Evolutionary conservation across 2,888 invertebrate genomes (phyloP).

Genomic region (Pandemis cinnamomeana): DNA sequence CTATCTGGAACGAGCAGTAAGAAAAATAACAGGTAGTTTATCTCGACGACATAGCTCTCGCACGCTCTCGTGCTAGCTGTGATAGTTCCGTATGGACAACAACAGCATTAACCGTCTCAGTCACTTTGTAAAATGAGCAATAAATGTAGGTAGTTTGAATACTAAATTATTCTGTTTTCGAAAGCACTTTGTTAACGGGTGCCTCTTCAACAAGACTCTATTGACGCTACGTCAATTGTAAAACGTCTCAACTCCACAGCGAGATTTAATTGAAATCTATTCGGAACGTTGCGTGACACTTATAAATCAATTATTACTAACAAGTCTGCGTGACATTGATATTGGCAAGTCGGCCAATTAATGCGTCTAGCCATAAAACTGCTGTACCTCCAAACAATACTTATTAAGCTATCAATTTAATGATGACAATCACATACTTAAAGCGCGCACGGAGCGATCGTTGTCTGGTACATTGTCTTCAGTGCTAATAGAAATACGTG

Average conservation of each 20-base stretch:
- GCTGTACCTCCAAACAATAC: background rate
- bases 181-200: background rate
- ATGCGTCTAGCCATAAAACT: background rate
- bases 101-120: too few species aligned
- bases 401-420: constrained; percentile 4
- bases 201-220: background rate
- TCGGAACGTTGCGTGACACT: background rate
- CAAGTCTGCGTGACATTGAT: background rate
- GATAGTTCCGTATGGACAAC: too few species aligned
- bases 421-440: background rate
- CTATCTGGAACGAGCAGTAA: too few species aligned
- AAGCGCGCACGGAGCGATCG: background rate
- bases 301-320: background rate
- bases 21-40: too few species aligned
- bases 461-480: constrained; percentile 18
- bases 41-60: too few species aligned
- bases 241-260: background rate
- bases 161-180: background rate
- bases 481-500: background rate
- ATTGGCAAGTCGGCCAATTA: constrained; percentile 2
- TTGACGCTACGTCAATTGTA: background rate
- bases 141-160: background rate
- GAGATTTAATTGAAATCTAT: background rate
- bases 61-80: too few species aligned
- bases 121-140: background rate